Base-by-base conservation (phyloP, 2,797 vertebrate genomes). In the Characodon lateralis region DNA sequence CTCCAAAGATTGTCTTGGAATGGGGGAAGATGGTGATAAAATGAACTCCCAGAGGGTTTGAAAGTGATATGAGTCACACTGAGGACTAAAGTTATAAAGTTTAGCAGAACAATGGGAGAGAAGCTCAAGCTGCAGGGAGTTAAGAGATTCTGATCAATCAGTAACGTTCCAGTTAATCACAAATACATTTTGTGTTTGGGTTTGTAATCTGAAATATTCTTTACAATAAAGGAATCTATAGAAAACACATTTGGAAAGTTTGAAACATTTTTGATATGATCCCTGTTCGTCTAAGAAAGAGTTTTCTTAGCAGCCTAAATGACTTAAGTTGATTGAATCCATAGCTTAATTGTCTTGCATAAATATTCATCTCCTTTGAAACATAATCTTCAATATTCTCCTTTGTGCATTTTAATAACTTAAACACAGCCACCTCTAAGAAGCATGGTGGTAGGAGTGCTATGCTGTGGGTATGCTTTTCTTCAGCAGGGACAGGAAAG, bases 11-110 rank as follows among this genome's bases (percentile, higher is more conserved):
- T 46, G 43, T 72, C 8, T 71, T 2, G 48, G 77, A 75, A 22
- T 5, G 53, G 39, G 77, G 79, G 72, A 78, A 77, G 73, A 68
- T 50, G 48, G 82, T 79, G 85, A 83, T 80, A 76, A 70, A 81
- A 66, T 20, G 41, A 83, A 79, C 74, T 53, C 18, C 10, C 12
- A 78, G 4, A 87, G 81, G 61, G 50, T 72, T 79, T 78, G 75
- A 55, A 69, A 81, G 93, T 88, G 92, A 93, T 68, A 14, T 82
- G 89, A 94, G 89, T 89, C 84, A 4, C 5, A 63, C 35, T 46
- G 2, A 39, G 71, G 66, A 53, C 66, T 50, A 13, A 71, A 87
- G 73, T 70, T 51, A 59, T 59, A 80, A 85, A 10, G 18, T 76
- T 83, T 7, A 76, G 68, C 51, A 39, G 71, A 76, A 65, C 75